These are phyloP conservation scores for Temnothorax longispinosus DNA, from an alignment of 1,140 invertebrate genomes.

Conservation along the genomic window DNA sequence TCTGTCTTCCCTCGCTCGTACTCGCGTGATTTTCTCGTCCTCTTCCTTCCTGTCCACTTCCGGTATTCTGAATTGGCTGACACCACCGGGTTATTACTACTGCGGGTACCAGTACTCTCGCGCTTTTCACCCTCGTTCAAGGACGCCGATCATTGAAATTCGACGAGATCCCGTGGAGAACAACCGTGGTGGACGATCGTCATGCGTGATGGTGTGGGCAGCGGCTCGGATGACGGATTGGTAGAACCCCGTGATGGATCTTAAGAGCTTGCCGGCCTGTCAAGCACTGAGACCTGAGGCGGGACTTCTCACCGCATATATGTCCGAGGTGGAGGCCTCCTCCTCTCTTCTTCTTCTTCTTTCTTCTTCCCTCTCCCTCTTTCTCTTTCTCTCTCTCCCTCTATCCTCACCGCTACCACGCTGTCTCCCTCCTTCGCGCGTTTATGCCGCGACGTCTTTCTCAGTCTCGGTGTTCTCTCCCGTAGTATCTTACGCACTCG, in stretches of 20 bases:
- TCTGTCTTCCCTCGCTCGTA: not conserved
- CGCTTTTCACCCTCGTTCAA: not conserved
- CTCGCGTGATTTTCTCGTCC: not conserved
- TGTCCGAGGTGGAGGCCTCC: constrained; percentile 80
- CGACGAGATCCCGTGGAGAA: constrained; percentile 23
- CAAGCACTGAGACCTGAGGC: constrained; percentile 85
- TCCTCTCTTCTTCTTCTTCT: constrained; percentile 76
- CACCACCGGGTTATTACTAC: constrained; percentile 13
- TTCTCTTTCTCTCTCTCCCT: constrained; percentile 73
- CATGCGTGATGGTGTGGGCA: constrained; percentile 44
- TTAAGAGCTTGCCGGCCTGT: constrained; percentile 84
- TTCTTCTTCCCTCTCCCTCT: constrained; percentile 61
- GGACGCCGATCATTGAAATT: not conserved
- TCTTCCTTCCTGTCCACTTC: constrained; percentile 1
- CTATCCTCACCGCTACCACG: constrained; percentile 22
- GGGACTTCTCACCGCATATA: constrained; percentile 85
- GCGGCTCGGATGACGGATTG: constrained; percentile 38
- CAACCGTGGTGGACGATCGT: constrained; percentile 3
- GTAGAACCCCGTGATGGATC: constrained; percentile 74
- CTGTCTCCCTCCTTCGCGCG: constrained; percentile 52
- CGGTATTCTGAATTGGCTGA: constrained; percentile 23
- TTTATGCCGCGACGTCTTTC: constrained; percentile 42
- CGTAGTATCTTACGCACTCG: constrained; percentile 82
- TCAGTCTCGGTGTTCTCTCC: constrained; percentile 64
- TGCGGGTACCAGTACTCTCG: not conserved